phyloP scores from a whole-genome alignment of 2,888 invertebrate genomes.

The Hirtodrosophila cameraria region DNA sequence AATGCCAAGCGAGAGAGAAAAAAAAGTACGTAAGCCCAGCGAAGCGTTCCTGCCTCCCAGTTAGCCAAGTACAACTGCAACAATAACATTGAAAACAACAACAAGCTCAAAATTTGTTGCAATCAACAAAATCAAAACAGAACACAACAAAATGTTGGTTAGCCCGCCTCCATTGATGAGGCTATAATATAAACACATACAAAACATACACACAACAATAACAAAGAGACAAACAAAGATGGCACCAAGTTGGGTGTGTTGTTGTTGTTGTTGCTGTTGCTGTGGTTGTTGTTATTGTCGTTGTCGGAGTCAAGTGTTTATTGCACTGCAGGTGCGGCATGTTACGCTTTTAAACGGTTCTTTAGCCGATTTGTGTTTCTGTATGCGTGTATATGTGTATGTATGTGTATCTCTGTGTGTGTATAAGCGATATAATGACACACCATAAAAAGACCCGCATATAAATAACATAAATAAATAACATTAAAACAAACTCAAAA shows the following conservation, averaged over 20 bases:
- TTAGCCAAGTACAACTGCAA: slow-evolving; percentile 24
- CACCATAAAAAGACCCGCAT: slow-evolving; percentile 49
- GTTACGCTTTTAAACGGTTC: slow-evolving; percentile 65
- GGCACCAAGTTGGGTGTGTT: slow-evolving; percentile 21
- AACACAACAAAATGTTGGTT: slow-evolving; percentile 47
- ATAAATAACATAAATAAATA: slow-evolving; percentile 65
- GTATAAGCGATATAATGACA: slow-evolving; percentile 32
- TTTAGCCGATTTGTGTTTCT: slow-evolving; percentile 48
- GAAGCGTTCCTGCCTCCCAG: slow-evolving; percentile 32
- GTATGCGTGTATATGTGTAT: neutral
- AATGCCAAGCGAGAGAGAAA: slow-evolving; percentile 8
- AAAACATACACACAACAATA: slow-evolving; percentile 1
- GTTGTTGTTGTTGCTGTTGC: slow-evolving; percentile 16
- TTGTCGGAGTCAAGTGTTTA: slow-evolving; percentile 54
- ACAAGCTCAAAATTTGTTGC: slow-evolving; percentile 58
- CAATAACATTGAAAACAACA: neutral
- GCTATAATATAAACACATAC: slow-evolving; percentile 49
- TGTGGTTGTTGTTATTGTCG: slow-evolving; percentile 10
- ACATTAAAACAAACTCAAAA: slow-evolving; percentile 66
- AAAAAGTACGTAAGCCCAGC: slow-evolving; percentile 53
- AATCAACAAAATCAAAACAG: slow-evolving; percentile 78
- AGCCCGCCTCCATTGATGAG: slow-evolving; percentile 56
- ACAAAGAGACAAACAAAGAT: slow-evolving; percentile 40
- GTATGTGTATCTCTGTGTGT: neutral
- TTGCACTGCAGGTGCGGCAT: slow-evolving; percentile 65